Base-by-base conservation (phyloP, 2,888 invertebrate genomes). In the Atrina japonica region DNA sequence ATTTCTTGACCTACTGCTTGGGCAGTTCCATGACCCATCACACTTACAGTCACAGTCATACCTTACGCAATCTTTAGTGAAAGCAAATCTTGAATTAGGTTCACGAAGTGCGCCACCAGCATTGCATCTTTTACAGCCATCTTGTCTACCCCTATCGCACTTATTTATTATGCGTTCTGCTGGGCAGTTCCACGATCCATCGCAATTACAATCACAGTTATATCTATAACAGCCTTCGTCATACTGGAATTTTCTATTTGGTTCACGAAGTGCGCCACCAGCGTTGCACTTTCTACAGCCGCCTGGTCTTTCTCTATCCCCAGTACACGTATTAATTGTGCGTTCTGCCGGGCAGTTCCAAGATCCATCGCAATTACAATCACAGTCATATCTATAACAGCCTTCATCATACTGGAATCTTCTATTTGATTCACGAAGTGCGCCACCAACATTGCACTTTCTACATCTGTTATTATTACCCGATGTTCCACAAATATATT, bases 11-110 rank as follows among this genome's bases (percentile, higher is more conserved):
- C 66, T 67, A 18, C 71, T 67, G 2, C 75, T 64, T 1, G 82
- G 81, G 41, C 86, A 86, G 11, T 68, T 59, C 6, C 73, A 75
- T 0, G 75, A 61, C 0, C 86, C 86, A 61, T 84, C 73, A 70
- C 86, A 86, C 14, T 75, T 55, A 64, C 86, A 86, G 1, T 69
- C 70, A 63, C 86, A 86, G 7, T 67, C 69, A 45, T 77, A 82
- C 23, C 79, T 70, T n/a, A 73, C 68, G 59, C 85, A 84, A 0
- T 78, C 80, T 14, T 82, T 78, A 45, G 72, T 65, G 40, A 80
- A 75, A 0, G 69, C 73, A 74, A 86, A 86, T 21, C 70, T 66
- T 56, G 75, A 63, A 56, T 80, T 78, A 0, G 82, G 82, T 0
- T 78, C 68, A n/a, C 76, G 80, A 6, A 71, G 61, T 35, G 58